Percentiles rank a stretch among this genome's conserved stretches.
Evolutionary conservation across 2,113 vertebrate genomes (phyloP).

Genomic region (Pleuronectes platessa): DNA sequence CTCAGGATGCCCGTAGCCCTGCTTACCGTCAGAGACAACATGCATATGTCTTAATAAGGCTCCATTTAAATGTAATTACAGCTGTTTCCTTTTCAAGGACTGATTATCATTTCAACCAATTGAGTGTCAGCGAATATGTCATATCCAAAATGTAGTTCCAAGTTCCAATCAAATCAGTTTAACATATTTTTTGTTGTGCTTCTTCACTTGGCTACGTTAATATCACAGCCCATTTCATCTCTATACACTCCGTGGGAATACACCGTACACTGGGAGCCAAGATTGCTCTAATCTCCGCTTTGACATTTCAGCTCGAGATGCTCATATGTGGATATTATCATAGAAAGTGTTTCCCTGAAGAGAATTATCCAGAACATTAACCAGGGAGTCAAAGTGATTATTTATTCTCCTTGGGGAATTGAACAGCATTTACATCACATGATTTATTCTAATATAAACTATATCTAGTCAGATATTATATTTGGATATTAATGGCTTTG

Average conservation of each 20-base stretch:
- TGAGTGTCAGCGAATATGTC: conserved; percentile 23
- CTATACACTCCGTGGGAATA: conserved; percentile 41
- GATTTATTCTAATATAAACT: conserved; percentile 74
- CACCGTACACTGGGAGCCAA: conserved; percentile 8
- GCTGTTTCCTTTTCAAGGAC: conserved; percentile 13
- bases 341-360: conserved; percentile 76
- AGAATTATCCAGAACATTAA: conserved; percentile 85
- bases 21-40: background rate
- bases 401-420: conserved; percentile 74
- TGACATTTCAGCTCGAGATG: conserved; percentile 77
- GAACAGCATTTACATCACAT: conserved; percentile 52
- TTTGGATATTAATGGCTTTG: conserved; percentile 71
- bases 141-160: conserved; percentile 40
- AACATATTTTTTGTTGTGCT: conserved; percentile 54
- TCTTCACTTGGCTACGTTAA: conserved; percentile 41
- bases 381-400: conserved; percentile 78
- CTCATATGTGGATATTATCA: conserved; percentile 78
- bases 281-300: conserved; percentile 53
- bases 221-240: conserved; percentile 53
- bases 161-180: conserved; percentile 52
- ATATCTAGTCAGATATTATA: conserved; percentile 76
- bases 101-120: conserved; percentile 31
- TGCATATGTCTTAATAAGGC: background rate
- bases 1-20: conserved; percentile 4
- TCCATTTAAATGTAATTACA: conserved; percentile 35